Percentiles rank a stretch among this genome's conserved stretches.
phyloP scores from a whole-genome alignment of 2,797 vertebrate species.

The Anisognathus igniventris region DNA sequence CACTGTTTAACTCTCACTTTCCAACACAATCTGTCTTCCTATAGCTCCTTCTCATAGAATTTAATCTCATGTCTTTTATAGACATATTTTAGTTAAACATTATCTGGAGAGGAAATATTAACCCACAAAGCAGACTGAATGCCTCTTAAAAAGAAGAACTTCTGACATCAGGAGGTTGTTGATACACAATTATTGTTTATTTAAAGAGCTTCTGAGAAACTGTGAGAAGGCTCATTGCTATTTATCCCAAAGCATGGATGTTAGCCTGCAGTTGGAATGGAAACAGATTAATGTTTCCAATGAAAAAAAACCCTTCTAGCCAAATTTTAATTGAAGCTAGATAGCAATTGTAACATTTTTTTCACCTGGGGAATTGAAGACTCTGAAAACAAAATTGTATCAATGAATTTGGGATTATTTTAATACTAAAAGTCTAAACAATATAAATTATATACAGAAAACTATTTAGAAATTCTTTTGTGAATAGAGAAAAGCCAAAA shows the following conservation, averaged over 20 bases:
- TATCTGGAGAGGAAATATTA: background rate
- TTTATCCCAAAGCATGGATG: background rate
- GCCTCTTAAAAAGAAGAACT: background rate
- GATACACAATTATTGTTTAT: background rate
- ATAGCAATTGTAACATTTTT: background rate
- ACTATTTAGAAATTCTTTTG: background rate
- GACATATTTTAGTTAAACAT: background rate
- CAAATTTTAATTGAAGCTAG: conserved; percentile 14
- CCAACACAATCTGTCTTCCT: background rate
- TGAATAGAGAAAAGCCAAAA: background rate
- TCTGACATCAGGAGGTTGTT: background rate
- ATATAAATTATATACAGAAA: background rate
- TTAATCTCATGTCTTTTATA: background rate
- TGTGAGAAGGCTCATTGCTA: background rate
- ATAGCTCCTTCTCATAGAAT: background rate
- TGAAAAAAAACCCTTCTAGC: background rate
- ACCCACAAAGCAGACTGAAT: background rate
- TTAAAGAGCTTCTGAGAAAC: conserved; percentile 20
- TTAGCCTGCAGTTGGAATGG: background rate
- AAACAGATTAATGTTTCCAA: background rate
- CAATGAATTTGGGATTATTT: background rate
- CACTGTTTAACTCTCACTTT: background rate
- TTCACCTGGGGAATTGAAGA: background rate
- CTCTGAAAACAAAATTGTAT: conserved; percentile 3
- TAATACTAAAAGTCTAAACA: background rate